Base-by-base conservation (phyloP, 2,888 invertebrate species). In the Elegia similella region DNA sequence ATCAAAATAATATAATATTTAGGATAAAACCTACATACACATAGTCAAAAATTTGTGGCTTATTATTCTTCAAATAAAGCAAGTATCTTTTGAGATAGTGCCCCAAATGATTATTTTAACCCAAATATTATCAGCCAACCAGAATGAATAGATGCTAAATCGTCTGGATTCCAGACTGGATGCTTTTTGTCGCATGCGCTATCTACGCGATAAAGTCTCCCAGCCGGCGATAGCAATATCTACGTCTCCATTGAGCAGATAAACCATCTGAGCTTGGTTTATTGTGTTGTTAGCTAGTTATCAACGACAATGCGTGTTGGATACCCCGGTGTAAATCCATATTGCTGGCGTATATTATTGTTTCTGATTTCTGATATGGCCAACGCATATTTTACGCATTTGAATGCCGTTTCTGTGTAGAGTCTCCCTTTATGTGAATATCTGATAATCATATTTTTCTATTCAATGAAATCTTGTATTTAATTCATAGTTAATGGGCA, bases 161-260 rank as follows among this genome's bases (percentile, higher is more conserved):
- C 38, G 38, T 12, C 38, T 38, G n/a, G 50, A 50, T 34, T 50
- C 16, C 50, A 50, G 34, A 17, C 6, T 34, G 12, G 15, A 34
- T 32, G 34, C 34, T 50, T 50, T 48, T 50, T 50, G 50, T 50
- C 50, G 50, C 34, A 34, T 34, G 50, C 17, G 50, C 34, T 50
- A 50, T 50, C 50, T 34, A 15, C 8, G 13, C 50, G 50, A 50
- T 50, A 50, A 50, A 34, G 50, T 50, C 50, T 50, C 50, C n/a
- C 42, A 54, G 53, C 16, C 43, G 7, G 53, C 72, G 72, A 71
- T 68, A 70, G 61, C 62, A 64, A 56, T 71, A 75, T 74, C 73
- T 71, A 74, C 67, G 72, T 74, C 73, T 80, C 75, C 70, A 77
- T 76, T 73, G 68, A 61, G 63, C 65, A 64, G 72, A 71, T 76